Base-by-base conservation (phyloP, 2,113 vertebrate species). In the Barnardius zonarius region DNA sequence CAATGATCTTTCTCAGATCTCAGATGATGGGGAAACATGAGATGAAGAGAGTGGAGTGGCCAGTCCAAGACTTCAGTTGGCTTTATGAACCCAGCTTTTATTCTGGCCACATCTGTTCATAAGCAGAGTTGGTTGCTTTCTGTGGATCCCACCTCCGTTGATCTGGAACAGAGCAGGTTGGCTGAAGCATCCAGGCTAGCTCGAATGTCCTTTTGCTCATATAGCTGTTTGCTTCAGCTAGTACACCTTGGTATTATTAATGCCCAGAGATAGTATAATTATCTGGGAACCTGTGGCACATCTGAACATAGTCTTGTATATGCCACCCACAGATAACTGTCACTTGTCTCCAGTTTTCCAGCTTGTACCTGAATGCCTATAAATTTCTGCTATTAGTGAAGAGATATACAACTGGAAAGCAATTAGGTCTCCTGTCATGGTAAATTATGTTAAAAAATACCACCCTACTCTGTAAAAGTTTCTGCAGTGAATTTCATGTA, bases 201-300 rank as follows among this genome's bases (percentile, higher is more conserved):
- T 46, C 18, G 0, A 88, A 72, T 2, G 6, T 11, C 3, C 4
- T 87, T 89, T 28, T 4, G 0, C 31, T 82, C 28, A 7, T 31
- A 22, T 0, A 0, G 13, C 10, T 43, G 22, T 68, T 35, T 80
- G 39, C 30, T 55, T 83, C 83, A 69, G 10, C 19, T 63, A 4
- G 24, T 62, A 7, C 10, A 61, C 30, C 23, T 68, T 23, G 13
- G 10, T 41, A 17, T 25, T n/a, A 59, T 20, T 51, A 79, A 19
- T 67, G 25, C 25, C 39, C 19, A 13, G 63, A 55, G 30, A 9
- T 43, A 39, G 13, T 43, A 10, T 33, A 25, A 66, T 49, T 74
- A 4, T 33, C n/a, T 83, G 62, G 14, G 62, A 68, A 43, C 8
- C 17, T 27, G 31, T 30, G n/a, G 35, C 31, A 49, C 49, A n/a